Percentiles rank a stretch among this genome's conserved stretches.
These are phyloP conservation scores for Caenorhabditis tropicalis DNA, from an alignment of 1,140 invertebrate genomes.

Conservation along the genomic window DNA sequence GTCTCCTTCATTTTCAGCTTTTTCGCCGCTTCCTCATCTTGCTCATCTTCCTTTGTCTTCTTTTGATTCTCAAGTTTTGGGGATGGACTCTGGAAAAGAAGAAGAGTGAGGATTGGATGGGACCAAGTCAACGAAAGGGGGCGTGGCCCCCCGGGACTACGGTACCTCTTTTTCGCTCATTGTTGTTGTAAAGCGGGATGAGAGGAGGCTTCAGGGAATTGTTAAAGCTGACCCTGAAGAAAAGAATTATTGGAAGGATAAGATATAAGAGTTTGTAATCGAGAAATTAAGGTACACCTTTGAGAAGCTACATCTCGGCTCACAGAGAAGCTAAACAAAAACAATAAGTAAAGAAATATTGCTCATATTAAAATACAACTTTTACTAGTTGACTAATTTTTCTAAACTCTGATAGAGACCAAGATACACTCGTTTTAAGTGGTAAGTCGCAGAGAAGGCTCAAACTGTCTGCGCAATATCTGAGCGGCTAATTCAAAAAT, in stretches of 20 bases:
- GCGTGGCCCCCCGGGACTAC: neutral
- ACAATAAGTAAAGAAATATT: too few relatives aligned
- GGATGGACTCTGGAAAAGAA: neutral
- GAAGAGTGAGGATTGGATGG: neutral
- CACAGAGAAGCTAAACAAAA: too few relatives aligned
- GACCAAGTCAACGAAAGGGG: neutral
- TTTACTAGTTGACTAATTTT: too few relatives aligned
- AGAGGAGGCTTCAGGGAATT: neutral
- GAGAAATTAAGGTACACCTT: too few relatives aligned
- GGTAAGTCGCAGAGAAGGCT: too few relatives aligned
- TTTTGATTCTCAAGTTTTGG: neutral
- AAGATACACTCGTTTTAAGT: too few relatives aligned
- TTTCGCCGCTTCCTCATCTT: neutral
- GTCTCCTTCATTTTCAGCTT: neutral
- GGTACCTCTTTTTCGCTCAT: constrained; percentile 38
- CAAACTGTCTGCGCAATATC: too few relatives aligned
- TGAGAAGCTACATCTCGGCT: too few relatives aligned
- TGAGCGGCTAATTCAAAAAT: too few relatives aligned
- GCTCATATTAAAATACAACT: too few relatives aligned
- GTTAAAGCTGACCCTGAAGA: neutral
- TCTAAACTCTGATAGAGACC: too few relatives aligned
- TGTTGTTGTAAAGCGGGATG: neutral
- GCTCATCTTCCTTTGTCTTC: neutral
- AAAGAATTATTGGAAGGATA: neutral
- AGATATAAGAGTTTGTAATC: too few relatives aligned